A percentile compares a stretch with the other conserved stretches of the same genome.
These are phyloP conservation scores for Orthochromis indermauri DNA, from an alignment of 2,113 vertebrate genomes.

Conservation along the genomic window DNA sequence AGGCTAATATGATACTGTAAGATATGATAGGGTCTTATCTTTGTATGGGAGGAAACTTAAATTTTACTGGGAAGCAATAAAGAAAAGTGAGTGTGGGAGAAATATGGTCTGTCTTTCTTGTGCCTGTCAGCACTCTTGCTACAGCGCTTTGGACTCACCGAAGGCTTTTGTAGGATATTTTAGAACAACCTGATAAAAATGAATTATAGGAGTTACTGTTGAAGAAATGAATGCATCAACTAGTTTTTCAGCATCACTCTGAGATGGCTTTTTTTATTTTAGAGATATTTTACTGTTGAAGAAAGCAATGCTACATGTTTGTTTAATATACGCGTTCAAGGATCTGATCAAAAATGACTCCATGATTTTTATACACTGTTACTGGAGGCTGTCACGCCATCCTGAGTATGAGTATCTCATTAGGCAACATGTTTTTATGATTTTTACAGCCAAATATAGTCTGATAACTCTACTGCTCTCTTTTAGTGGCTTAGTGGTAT, in stretches of 20 bases:
- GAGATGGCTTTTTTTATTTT: accelerated
- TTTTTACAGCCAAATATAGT: not conserved
- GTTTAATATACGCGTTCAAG: not conserved
- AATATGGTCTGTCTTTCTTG: not conserved
- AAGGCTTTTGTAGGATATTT: not conserved
- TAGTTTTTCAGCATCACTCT: not conserved
- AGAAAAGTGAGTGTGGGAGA: not conserved
- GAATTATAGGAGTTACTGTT: accelerated
- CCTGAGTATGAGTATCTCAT: not conserved
- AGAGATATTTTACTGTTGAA: not conserved
- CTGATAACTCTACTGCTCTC: not conserved
- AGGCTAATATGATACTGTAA: not conserved
- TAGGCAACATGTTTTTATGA: not conserved
- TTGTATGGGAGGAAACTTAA: not conserved
- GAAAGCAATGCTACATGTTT: not conserved
- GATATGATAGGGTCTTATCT: not conserved
- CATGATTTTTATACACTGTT: not conserved
- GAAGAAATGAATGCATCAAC: not conserved
- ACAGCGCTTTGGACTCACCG: not conserved
- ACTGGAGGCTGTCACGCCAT: not conserved
- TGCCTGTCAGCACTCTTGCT: not conserved
- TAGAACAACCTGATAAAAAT: not conserved
- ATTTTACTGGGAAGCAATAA: not conserved
- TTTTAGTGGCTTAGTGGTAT: not conserved
- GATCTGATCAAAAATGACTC: not conserved